Evolutionary conservation across 2,113 vertebrate genomes (phyloP).

Genomic region (Heliornis fulica): DNA sequence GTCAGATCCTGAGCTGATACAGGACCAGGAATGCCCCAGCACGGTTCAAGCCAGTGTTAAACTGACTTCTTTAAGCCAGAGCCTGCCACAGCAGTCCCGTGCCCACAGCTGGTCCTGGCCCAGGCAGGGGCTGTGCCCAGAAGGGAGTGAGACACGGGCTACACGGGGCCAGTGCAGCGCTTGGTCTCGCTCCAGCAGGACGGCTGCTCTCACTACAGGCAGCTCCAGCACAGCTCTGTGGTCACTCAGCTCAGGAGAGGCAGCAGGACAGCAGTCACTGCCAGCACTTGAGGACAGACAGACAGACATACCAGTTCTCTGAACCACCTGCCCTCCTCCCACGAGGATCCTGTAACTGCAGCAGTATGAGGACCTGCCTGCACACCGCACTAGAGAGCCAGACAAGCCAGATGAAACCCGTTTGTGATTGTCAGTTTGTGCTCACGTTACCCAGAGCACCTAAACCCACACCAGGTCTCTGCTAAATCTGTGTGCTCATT

Average conservation of each 20-base stretch:
- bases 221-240: not conserved
- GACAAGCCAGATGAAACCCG: not conserved
- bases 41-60: not conserved
- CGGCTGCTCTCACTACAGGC: not conserved
- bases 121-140: not conserved
- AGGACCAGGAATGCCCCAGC: not conserved
- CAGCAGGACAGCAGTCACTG: not conserved
- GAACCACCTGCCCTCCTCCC: not conserved
- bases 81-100: not conserved
- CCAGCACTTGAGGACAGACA: not conserved
- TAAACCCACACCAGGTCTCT: not conserved
- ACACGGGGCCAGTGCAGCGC: not conserved
- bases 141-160: not conserved
- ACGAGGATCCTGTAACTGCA: not conserved
- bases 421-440: not conserved
- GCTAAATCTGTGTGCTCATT: not conserved
- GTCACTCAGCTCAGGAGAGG: not conserved
- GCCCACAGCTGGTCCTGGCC: not conserved
- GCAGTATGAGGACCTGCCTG: not conserved
- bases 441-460: not conserved
- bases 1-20: not conserved
- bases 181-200: not conserved
- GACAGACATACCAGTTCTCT: not conserved
- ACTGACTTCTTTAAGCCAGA: not conserved
- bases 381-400: not conserved